Base-by-base conservation (phyloP, 2,888 invertebrate species). In the Drosophila falleni region DNA sequence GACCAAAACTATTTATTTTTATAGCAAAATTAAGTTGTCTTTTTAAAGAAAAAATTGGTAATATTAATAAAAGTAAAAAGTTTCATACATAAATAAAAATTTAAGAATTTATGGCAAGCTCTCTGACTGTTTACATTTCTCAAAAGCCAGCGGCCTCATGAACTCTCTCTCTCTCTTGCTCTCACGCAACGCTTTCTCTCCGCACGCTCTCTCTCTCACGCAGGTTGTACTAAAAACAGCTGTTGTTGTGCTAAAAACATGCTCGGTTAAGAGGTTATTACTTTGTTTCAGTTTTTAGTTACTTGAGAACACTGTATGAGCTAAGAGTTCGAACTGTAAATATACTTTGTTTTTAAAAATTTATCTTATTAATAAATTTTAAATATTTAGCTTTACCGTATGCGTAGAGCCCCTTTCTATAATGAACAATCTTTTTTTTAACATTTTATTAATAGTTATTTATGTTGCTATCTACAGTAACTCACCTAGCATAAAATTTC, bases 211-310 rank as follows among this genome's bases (percentile, higher is more conserved):
- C 55, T 56, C 70, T 58, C 50, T 55, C 55, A 63, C 71, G 73
- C 71, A 81, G 76, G 54, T 15, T 87, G 87, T 78, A 6, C 83
- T 89, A 89, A 84, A 76, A 54, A 50, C 82, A 82, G 88, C 86
- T 82, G 82, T 37, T 54, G 1, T 0, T 74, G 82, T 74, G 2
- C 88, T 83, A 86, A 83, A 87, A 71, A 33, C 13, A 5, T 33
- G 19, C 51, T 49, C 16, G 13, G 15, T 6, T 53, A 60, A 33
- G 16, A 29, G 19, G 5, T 23, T 39, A 1, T 60, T 37, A 56
- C 47, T 51, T 26, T 51, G 9, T 46, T 5, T 31, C 23, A 37
- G 23, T 31, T 46, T 5, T 35, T 19, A 41, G 31, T 35, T 46
- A 35, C 26, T 42, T 31, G 1, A 6, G 29, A 16, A 13, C 11